phyloP scores from a whole-genome alignment of 1,140 invertebrate species.

The Lepidurus arcticus region DNA sequence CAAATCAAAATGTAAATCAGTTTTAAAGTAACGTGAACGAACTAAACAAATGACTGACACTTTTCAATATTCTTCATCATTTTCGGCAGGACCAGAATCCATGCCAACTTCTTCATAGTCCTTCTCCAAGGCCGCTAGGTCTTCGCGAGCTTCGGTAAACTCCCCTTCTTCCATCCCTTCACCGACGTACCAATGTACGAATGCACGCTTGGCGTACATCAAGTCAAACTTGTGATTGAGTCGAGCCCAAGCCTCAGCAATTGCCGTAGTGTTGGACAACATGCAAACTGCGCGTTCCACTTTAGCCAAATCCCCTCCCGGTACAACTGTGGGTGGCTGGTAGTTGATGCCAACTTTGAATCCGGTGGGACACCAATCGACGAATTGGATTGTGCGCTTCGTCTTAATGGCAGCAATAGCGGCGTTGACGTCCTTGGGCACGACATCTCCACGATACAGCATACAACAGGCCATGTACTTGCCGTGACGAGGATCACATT shows the following conservation, averaged over 20 bases:
- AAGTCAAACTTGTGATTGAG: slow-evolving; percentile 76
- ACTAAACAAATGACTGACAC: too few species aligned
- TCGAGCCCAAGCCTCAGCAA: slow-evolving; percentile 69
- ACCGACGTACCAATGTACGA: slow-evolving; percentile 69
- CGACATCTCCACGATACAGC: slow-evolving; percentile 71
- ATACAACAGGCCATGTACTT: slow-evolving; percentile 71
- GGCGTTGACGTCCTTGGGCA: slow-evolving; percentile 81
- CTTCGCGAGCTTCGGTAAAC: slow-evolving; percentile 78
- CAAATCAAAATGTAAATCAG: too few species aligned
- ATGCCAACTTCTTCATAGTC: slow-evolving; percentile 76
- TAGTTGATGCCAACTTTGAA: slow-evolving; percentile 55
- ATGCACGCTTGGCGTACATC: slow-evolving; percentile 61
- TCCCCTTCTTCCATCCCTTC: slow-evolving; percentile 53
- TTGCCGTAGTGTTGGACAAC: slow-evolving; percentile 51
- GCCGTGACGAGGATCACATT: too few species aligned
- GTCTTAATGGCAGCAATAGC: slow-evolving; percentile 79
- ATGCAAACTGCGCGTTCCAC: slow-evolving; percentile 61
- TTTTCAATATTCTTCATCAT: slow-evolving; percentile 46
- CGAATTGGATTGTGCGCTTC: slow-evolving; percentile 69
- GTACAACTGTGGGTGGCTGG: slow-evolving; percentile 70
- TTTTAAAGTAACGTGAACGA: too few species aligned
- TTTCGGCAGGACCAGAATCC: slow-evolving; percentile 49
- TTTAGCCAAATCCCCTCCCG: slow-evolving; percentile 64
- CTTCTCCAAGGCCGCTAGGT: slow-evolving; percentile 48
- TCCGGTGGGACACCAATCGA: slow-evolving; percentile 70